These are phyloP conservation scores for Amphipyra berbera DNA, from an alignment of 2,888 invertebrate genomes.

Conservation along the genomic window DNA sequence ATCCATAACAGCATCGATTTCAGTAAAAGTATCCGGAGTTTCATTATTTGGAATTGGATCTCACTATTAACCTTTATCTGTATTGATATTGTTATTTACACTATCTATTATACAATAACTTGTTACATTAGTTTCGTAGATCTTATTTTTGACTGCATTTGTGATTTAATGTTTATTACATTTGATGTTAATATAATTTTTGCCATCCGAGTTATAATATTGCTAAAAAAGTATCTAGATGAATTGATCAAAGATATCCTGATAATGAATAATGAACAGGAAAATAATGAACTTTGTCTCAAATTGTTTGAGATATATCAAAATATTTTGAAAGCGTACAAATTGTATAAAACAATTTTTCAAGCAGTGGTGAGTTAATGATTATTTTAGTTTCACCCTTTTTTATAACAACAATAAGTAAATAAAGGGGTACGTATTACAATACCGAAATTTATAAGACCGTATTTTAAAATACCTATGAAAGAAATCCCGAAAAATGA, in stretches of 20 bases:
- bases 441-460: too few relatives aligned
- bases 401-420: too few relatives aligned
- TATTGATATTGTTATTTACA: neutral
- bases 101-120: neutral
- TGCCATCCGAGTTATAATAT: slow-evolving; percentile 13
- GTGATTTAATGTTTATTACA: neutral
- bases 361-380: slow-evolving; percentile 28
- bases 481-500: too few relatives aligned
- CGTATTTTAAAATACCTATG: too few relatives aligned
- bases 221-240: slow-evolving; percentile 19
- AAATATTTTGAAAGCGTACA: slow-evolving; percentile 21
- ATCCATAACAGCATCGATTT: neutral
- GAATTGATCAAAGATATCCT: slow-evolving; percentile 13
- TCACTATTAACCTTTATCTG: neutral
- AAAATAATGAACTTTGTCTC: neutral
- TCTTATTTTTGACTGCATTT: neutral
- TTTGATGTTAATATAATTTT: slow-evolving; percentile 19
- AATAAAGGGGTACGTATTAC: too few relatives aligned
- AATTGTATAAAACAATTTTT: slow-evolving; percentile 16
- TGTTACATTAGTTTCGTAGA: neutral
- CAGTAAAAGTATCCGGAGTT: neutral
- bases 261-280: neutral
- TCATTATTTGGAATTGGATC: slow-evolving; percentile 19
- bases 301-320: slow-evolving; percentile 18
- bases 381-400: too few relatives aligned